These are phyloP conservation scores for Hylia prasina DNA, from an alignment of 2,113 vertebrate species.

Conservation along the genomic window DNA sequence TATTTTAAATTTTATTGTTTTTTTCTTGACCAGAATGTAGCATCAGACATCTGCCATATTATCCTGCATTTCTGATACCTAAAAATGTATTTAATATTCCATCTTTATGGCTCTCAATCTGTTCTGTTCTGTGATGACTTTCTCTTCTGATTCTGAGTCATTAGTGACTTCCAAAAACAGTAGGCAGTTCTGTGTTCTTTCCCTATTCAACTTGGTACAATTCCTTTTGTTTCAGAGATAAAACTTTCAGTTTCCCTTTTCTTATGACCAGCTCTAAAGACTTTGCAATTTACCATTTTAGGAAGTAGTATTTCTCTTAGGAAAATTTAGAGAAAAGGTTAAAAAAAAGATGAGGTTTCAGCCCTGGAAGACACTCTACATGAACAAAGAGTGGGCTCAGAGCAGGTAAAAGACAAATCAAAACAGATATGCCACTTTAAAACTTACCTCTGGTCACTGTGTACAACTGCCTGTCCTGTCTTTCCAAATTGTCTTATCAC, in stretches of 20 bases:
- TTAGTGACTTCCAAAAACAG: background rate
- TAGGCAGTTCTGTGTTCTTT: background rate
- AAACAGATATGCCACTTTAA: background rate
- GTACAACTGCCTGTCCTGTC: background rate
- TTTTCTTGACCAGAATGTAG: background rate
- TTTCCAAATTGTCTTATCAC: background rate
- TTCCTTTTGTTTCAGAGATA: background rate
- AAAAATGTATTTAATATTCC: background rate
- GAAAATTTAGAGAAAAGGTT: background rate
- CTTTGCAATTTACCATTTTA: background rate
- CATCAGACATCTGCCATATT: background rate
- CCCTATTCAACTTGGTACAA: background rate
- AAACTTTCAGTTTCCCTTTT: background rate
- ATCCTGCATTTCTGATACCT: background rate
- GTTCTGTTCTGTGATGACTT: background rate
- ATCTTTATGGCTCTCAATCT: background rate
- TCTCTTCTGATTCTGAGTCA: background rate
- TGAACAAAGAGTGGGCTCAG: background rate
- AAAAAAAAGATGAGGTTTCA: background rate
- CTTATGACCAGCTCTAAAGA: background rate
- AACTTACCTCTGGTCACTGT: background rate
- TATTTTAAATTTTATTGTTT: background rate
- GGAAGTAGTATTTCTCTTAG: background rate
- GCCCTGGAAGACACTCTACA: background rate
- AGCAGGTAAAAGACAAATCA: background rate